These are phyloP conservation scores for Brachionus rotundiformis DNA, from an alignment of 1,140 invertebrate genomes.

Conservation along the genomic window DNA sequence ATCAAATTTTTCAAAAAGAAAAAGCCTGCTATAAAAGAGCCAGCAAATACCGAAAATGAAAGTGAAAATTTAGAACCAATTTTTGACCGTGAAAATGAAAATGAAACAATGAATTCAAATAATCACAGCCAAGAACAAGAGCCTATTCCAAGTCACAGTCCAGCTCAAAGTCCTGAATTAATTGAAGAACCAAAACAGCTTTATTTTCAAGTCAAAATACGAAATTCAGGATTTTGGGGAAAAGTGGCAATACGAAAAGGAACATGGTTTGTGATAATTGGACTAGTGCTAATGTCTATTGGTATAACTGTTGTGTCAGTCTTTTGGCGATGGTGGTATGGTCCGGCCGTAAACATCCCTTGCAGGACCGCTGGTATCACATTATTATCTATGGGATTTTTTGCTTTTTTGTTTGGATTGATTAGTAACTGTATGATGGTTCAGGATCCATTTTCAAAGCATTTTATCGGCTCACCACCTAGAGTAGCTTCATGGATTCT, in stretches of 20 bases:
- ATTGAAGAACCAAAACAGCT: neutral
- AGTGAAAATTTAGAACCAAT: neutral
- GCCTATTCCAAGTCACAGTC: neutral
- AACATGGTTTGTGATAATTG: constrained; percentile 23
- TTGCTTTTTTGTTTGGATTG: constrained; percentile 14
- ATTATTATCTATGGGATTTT: neutral
- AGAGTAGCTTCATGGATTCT: neutral
- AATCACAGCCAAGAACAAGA: neutral
- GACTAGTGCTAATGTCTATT: constrained; percentile 3
- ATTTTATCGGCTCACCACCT: constrained; percentile 34
- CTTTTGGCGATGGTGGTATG: constrained; percentile 48
- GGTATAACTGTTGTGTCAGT: constrained; percentile 24
- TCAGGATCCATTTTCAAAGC: neutral
- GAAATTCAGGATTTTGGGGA: constrained; percentile 45
- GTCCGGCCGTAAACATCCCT: constrained; percentile 48
- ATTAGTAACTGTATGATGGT: constrained; percentile 29
- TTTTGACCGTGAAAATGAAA: neutral
- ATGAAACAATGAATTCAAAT: neutral
- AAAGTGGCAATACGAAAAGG: constrained; percentile 37
- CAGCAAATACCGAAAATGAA: neutral
- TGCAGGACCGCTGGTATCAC: constrained; percentile 7
- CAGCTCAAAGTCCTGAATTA: neutral
- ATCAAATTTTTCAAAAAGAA: neutral
- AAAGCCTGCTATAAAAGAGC: no score
- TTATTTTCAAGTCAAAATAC: constrained; percentile 24